Evolutionary conservation across 2,888 invertebrate species (phyloP).

Genomic region (Amiota minor): DNA sequence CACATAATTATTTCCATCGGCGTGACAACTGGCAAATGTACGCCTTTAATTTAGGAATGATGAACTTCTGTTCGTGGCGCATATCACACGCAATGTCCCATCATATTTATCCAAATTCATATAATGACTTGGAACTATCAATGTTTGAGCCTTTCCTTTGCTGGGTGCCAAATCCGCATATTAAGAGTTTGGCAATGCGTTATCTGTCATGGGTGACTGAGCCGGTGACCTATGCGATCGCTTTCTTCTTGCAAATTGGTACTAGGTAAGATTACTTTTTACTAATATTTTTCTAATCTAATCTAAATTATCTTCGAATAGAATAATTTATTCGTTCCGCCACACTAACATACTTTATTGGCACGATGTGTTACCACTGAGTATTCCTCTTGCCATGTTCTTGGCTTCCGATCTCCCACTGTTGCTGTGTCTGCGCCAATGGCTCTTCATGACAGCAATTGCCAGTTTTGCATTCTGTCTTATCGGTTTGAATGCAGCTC

Average conservation of each 20-base stretch:
- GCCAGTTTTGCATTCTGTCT: constrained; percentile 78
- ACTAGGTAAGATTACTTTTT: constrained; percentile 59
- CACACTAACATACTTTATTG: constrained; percentile 67
- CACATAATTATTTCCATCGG: constrained; percentile 86
- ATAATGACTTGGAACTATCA: constrained; percentile 83
- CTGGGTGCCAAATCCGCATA: constrained; percentile 77
- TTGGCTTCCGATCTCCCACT: constrained; percentile 64
- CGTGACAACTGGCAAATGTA: constrained; percentile 86
- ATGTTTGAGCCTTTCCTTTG: constrained; percentile 80
- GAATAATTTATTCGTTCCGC: constrained; percentile 63
- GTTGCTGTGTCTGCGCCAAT: constrained; percentile 68
- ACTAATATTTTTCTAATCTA: constrained; percentile 11
- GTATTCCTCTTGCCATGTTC: constrained; percentile 73
- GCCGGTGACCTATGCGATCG: constrained; percentile 69
- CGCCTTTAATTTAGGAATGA: constrained; percentile 80
- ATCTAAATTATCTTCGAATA: constrained; percentile 38
- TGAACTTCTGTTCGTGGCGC: constrained; percentile 80
- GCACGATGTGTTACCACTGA: constrained; percentile 73
- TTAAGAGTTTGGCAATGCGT: constrained; percentile 75
- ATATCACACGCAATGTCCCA: constrained; percentile 85
- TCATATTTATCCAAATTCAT: constrained; percentile 85
- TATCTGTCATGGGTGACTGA: constrained; percentile 76
- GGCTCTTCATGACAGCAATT: constrained; percentile 76
- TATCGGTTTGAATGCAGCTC: constrained; percentile 83
- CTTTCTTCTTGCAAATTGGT: constrained; percentile 62